Percentiles rank a stretch among this genome's conserved stretches.
phyloP scores from a whole-genome alignment of 2,888 invertebrate species.

The Eilema depressum region DNA sequence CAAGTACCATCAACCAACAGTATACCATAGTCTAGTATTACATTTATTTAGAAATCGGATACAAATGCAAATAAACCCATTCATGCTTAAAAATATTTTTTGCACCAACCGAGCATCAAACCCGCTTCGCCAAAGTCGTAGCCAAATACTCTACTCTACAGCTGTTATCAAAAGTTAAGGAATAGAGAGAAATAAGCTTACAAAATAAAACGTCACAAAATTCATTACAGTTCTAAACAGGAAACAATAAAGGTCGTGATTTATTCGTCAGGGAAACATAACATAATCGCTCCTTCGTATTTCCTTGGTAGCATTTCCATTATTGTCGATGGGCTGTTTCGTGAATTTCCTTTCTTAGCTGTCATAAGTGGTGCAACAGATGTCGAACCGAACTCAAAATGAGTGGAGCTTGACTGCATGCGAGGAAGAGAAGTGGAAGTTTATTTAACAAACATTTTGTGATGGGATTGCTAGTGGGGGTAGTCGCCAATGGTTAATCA shows the following conservation, averaged over 20 bases:
- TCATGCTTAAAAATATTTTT: neutral
- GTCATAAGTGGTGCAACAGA: conserved; percentile 48
- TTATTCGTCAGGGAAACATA: neutral
- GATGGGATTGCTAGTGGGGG: conserved; percentile 21
- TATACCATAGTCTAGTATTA: too few relatives aligned
- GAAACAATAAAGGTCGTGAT: neutral
- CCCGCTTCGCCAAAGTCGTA: neutral
- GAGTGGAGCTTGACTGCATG: conserved; percentile 49
- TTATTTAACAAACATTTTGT: conserved; percentile 46
- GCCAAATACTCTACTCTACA: too few relatives aligned
- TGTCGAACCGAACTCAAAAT: conserved; percentile 49
- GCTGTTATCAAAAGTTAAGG: neutral
- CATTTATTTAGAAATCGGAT: too few relatives aligned
- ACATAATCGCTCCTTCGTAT: neutral
- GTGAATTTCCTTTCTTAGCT: conserved; percentile 20
- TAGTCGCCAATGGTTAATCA: too few relatives aligned
- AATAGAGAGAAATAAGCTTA: neutral
- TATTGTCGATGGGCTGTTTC: conserved; percentile 10
- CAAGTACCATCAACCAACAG: too few relatives aligned
- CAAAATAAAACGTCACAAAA: neutral
- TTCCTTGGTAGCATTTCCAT: neutral
- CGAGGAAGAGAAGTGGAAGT: conserved; percentile 43
- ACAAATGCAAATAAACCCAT: too few relatives aligned
- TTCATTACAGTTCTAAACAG: conserved; percentile 1
- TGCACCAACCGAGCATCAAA: neutral